Evolutionary conservation across 1,140 invertebrate genomes (phyloP).

Genomic region (Lordiphosa mommai): DNA sequence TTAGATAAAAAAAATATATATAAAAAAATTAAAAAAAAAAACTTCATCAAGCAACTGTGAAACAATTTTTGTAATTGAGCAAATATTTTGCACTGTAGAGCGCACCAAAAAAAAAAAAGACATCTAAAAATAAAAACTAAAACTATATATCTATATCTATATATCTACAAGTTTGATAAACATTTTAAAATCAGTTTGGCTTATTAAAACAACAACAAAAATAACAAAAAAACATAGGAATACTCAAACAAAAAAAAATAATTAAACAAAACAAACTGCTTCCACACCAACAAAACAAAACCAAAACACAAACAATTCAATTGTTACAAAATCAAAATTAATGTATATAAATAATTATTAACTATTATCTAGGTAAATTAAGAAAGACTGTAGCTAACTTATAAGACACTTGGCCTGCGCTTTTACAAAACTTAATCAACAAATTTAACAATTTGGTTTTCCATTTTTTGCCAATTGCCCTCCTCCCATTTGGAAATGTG

Average conservation of each 20-base stretch:
- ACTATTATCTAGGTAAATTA: constrained; percentile 40
- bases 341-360: constrained; percentile 36
- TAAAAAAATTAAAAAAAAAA: constrained; percentile 3
- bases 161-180: constrained; percentile 47
- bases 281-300: constrained; percentile 44
- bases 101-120: constrained; percentile 47
- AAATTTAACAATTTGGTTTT: constrained; percentile 26
- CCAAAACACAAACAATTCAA: constrained; percentile 47
- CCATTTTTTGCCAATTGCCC: not conserved
- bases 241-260: constrained; percentile 19
- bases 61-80: constrained; percentile 66
- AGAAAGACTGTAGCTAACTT: constrained; percentile 70
- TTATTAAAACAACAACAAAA: constrained; percentile 21
- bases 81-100: constrained; percentile 74
- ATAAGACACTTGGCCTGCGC: constrained; percentile 58
- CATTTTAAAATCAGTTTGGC: constrained; percentile 47
- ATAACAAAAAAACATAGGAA: constrained; percentile 14
- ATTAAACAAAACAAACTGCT: constrained; percentile 39
- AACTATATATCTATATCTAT: constrained; percentile 15
- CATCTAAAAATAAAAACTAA: constrained; percentile 9
- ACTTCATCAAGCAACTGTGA: constrained; percentile 49
- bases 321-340: constrained; percentile 58
- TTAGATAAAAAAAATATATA: constrained; percentile 15
- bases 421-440: constrained; percentile 27
- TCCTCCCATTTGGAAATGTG: constrained; percentile 11